These are phyloP conservation scores for Mesorhabditis belari DNA, from an alignment of 2,888 invertebrate species.

Conservation along the genomic window DNA sequence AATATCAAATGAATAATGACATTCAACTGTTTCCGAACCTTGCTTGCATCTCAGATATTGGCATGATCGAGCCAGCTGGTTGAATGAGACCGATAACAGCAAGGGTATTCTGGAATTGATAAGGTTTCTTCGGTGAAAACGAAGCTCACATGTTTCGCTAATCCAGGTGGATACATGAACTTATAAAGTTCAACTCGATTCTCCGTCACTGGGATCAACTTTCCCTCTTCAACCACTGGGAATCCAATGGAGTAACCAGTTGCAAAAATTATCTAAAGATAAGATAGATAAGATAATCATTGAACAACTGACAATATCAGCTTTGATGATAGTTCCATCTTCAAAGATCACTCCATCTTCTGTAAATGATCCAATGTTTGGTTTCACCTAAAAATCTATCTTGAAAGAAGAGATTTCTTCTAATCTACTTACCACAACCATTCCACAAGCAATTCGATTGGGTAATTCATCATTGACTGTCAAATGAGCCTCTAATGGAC, in stretches of 20 bases:
- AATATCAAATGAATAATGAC: no score
- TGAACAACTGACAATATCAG: conserved; percentile 19
- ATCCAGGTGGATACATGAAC: conserved; percentile 54
- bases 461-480: conserved; percentile 57
- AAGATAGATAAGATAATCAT: neutral
- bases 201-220: conserved; percentile 27
- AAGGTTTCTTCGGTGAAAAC: neutral
- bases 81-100: conserved; percentile 56
- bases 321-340: conserved; percentile 22
- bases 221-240: conserved; percentile 23
- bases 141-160: conserved; percentile 20
- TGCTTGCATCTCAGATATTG: conserved; percentile 56
- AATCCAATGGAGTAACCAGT: conserved; percentile 32
- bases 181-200: conserved; percentile 53
- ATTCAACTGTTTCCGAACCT: neutral
- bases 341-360: conserved; percentile 25
- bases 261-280: conserved; percentile 25
- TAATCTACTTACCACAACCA: conserved; percentile 13
- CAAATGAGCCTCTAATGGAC: conserved; percentile 24
- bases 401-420: neutral
- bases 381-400: conserved; percentile 16
- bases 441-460: conserved; percentile 54
- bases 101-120: conserved; percentile 49
- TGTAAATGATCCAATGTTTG: conserved; percentile 30
- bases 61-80: conserved; percentile 55